Evolutionary conservation across 2,888 invertebrate genomes (phyloP).

Genomic region (Agrotis clavis): DNA sequence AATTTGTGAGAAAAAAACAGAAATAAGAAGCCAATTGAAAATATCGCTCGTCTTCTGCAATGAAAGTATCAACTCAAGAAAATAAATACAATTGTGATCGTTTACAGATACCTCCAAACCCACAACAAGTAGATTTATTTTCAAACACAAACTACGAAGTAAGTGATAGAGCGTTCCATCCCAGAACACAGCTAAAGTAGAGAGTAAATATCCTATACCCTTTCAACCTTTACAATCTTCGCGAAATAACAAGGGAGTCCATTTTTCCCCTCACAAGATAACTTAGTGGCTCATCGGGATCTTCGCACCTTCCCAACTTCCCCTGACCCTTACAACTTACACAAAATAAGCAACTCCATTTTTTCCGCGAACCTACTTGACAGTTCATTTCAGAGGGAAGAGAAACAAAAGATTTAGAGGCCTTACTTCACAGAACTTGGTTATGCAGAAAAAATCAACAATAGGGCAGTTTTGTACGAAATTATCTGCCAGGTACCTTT

Average conservation of each 20-base stretch:
- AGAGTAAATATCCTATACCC: constrained; percentile 44
- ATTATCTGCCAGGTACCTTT: neutral
- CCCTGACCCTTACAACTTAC: constrained; percentile 52
- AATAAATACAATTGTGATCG: neutral
- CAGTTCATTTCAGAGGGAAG: constrained; percentile 43
- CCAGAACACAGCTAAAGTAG: constrained; percentile 37
- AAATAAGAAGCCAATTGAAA: too few relatives aligned
- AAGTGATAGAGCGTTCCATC: constrained; percentile 34
- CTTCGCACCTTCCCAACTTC: constrained; percentile 47
- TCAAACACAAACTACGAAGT: constrained; percentile 8
- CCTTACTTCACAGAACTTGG: constrained; percentile 12
- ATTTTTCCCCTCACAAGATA: constrained; percentile 47
- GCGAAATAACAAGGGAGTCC: constrained; percentile 48
- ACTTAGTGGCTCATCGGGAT: constrained; percentile 40
- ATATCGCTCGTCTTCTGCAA: neutral
- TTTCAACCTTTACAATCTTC: constrained; percentile 49
- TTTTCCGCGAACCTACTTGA: constrained; percentile 42
- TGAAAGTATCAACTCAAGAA: neutral
- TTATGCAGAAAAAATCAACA: neutral
- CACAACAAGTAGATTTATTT: constrained; percentile 18
- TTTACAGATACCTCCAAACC: neutral
- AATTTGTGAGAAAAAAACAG: too few relatives aligned
- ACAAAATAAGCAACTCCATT: constrained; percentile 48
- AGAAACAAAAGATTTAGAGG: constrained; percentile 28
- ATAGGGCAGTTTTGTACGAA: neutral